These are phyloP conservation scores for Bubalus kerabau DNA, from an alignment of 2,113 vertebrate species.

Conservation along the genomic window DNA sequence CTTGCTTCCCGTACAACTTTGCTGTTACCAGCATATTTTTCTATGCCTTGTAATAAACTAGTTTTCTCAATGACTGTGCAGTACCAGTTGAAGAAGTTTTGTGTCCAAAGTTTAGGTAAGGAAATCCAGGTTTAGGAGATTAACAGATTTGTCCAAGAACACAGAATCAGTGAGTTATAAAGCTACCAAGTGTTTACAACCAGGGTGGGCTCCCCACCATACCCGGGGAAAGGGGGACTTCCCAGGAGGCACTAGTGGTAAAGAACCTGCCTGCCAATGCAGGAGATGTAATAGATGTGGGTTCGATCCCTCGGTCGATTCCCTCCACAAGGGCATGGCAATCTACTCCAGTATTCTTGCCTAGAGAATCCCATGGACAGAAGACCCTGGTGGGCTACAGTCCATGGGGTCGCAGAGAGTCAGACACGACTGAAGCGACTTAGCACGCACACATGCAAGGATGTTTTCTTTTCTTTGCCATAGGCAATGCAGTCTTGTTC, in stretches of 20 bases:
- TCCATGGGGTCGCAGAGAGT: not conserved
- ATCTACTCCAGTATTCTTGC: not conserved
- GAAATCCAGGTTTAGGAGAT: not conserved
- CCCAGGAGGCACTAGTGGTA: fast-evolving
- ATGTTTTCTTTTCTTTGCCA: not conserved
- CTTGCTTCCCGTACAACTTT: not conserved
- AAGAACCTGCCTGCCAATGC: not conserved
- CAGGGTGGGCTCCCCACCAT: not conserved
- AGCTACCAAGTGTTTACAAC: not conserved
- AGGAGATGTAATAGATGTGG: not conserved
- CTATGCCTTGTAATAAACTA: not conserved
- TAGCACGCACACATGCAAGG: not conserved
- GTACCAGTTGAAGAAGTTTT: not conserved
- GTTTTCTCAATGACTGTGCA: not conserved
- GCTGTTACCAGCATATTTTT: not conserved
- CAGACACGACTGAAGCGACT: not conserved
- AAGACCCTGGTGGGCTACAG: not conserved
- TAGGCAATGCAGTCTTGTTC: not conserved
- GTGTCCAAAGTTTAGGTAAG: not conserved
- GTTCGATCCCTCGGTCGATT: not conserved
- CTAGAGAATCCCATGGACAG: not conserved
- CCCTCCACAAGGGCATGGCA: not conserved
- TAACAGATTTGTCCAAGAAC: not conserved
- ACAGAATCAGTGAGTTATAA: not conserved
- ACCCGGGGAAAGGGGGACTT: not conserved